Percentiles rank a stretch among this genome's conserved stretches.
phyloP scores from a whole-genome alignment of 2,888 invertebrate species.

The Ecliptopera silaceata region DNA sequence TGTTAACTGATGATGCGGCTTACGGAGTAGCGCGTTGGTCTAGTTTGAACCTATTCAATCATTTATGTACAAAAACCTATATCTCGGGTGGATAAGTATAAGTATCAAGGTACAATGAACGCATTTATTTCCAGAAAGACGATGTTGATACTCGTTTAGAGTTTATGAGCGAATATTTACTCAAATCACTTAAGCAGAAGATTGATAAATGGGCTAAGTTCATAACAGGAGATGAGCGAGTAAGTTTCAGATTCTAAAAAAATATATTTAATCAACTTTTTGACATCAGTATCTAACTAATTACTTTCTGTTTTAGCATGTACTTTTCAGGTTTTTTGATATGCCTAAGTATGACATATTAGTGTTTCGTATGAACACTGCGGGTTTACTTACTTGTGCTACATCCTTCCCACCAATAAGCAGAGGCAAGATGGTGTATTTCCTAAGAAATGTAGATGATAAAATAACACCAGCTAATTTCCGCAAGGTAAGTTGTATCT shows the following conservation, averaged over 20 bases:
- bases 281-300: not conserved
- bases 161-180: constrained; percentile 89
- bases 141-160: constrained; percentile 88
- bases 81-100: no score
- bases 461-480: constrained; percentile 85
- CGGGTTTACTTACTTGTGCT: constrained; percentile 86
- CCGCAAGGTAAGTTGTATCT: constrained; percentile 49
- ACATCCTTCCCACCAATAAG: constrained; percentile 84
- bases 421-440: constrained; percentile 89
- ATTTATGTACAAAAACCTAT: no score
- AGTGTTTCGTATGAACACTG: constrained; percentile 84
- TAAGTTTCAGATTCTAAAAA: constrained; percentile 51
- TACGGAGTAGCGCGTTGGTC: no score
- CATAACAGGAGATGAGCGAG: constrained; percentile 88
- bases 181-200: constrained; percentile 90
- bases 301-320: constrained; percentile 55
- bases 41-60: no score
- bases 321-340: constrained; percentile 68
- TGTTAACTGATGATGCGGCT: no score
- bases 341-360: constrained; percentile 70
- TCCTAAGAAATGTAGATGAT: constrained; percentile 86
- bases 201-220: constrained; percentile 94
- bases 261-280: not conserved
- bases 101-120: no score
- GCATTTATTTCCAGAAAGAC: constrained; percentile 53